Evolutionary conservation across 2,797 vertebrate genomes (phyloP).

Genomic region (Sebastes aleutianus): DNA sequence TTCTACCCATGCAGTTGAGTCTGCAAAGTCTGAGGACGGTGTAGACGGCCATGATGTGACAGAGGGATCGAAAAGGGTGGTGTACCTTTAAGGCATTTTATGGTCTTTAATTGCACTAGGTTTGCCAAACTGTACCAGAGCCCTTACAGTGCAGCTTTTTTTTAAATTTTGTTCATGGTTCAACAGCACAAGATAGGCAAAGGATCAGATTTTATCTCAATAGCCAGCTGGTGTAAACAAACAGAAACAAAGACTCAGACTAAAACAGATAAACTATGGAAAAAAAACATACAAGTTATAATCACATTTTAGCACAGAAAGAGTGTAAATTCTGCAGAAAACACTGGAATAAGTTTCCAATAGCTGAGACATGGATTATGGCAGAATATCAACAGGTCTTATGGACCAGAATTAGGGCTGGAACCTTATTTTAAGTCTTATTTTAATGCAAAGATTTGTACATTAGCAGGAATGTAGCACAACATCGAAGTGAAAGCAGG

Average conservation of each 20-base stretch:
- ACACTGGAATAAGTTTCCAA: background rate
- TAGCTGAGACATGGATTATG: background rate
- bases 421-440: too few species aligned
- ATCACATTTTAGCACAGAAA: background rate
- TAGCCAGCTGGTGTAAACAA: background rate
- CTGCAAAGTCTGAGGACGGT: constrained; percentile 5
- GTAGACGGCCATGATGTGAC: background rate
- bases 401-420: background rate
- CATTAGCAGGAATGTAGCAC: too few species aligned
- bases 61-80: background rate
- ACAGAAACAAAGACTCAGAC: background rate
- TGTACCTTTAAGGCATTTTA: background rate
- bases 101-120: background rate
- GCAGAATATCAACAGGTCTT: background rate
- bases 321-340: background rate
- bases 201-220: background rate
- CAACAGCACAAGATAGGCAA: background rate
- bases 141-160: background rate
- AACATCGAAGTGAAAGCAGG: too few species aligned
- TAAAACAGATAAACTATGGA: background rate
- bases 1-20: background rate
- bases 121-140: background rate
- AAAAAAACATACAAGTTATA: background rate
- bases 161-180: background rate
- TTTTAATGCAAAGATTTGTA: too few species aligned